Evolutionary conservation across 92 coral and sea anemone genomes (phyloP), one percentile per base, ranked within the genome.

Genomic region (Umimayanthus chanpuru): DNA sequence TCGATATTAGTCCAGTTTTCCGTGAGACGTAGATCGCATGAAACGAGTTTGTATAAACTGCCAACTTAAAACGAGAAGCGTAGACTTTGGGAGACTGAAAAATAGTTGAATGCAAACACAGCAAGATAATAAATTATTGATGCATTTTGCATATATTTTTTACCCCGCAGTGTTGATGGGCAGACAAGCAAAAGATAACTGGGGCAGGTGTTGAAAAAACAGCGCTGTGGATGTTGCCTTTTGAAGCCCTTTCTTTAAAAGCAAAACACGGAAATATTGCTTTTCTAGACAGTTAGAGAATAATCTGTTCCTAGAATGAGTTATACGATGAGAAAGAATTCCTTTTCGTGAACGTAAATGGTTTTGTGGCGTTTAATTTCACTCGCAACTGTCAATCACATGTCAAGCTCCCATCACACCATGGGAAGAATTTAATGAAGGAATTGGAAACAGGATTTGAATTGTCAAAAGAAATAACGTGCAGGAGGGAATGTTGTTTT

Each of bases 361-460:
- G 50, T 25, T 25, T 32, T 38, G 20, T 56, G 43, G 71, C 25
- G 71, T 80, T 29, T 16, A 56, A 80, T 80, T 53, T 80, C 23
- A 29, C 71, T 56, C 12, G 11, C 21, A 83, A 71, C 66, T 70
- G 87, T 26, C 87, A 83, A 68, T 83, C 87, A 83, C 10, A 10
- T 83, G 87, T 83, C 87, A 41, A 16, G 25, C 15, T 9, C 12
- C 18, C 64, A 61, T 83, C 87, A 75, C 15, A 75, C 50, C 21
- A 11, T 32, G 36, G 44, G 28, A 68, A 55, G 28, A 26, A 16
- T 39, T 65, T 81, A 41, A 83, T 83, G 47, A 83, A 83, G 50
- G 67, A 82, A n/a, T 10, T 68, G n/a, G 49, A 83, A 83, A 83
- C 87, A 26, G 79, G 87, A 83, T 26, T 29, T 83, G 16, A 20